phyloP scores from a whole-genome alignment of 2,797 vertebrate species.

The Gymnothorax javanicus region DNA sequence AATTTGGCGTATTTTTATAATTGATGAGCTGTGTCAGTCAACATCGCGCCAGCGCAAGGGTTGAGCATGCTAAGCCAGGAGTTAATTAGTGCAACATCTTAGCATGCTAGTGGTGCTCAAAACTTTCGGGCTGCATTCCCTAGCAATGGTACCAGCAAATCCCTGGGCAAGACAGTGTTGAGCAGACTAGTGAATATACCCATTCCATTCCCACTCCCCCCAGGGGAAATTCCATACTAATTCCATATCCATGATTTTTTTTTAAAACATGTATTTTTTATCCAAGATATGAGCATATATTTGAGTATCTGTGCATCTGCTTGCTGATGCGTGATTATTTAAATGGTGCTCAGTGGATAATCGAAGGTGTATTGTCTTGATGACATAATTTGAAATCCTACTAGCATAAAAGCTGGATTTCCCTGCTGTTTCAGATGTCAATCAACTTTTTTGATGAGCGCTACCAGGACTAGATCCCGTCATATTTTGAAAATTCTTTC shows the following conservation, averaged over 20 bases:
- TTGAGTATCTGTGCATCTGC: background rate
- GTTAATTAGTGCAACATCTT: background rate
- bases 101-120: background rate
- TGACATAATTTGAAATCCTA: background rate
- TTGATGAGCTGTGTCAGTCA: constrained; percentile 8
- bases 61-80: background rate
- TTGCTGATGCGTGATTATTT: background rate
- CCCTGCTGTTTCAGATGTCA: background rate
- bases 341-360: background rate
- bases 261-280: background rate
- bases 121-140: background rate
- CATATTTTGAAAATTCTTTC: background rate
- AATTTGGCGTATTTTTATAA: background rate
- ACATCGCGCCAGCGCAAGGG: background rate
- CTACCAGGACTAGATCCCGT: background rate
- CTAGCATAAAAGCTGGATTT: too few relatives aligned
- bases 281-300: too few relatives aligned
- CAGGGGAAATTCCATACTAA: background rate
- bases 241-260: background rate
- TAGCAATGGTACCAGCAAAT: too few relatives aligned
- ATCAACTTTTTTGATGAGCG: background rate
- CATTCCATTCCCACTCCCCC: background rate
- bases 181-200: background rate
- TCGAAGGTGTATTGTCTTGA: background rate
- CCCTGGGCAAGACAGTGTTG: background rate